phyloP scores from a whole-genome alignment of 2,797 vertebrate genomes.

The Natrix natrix region DNA sequence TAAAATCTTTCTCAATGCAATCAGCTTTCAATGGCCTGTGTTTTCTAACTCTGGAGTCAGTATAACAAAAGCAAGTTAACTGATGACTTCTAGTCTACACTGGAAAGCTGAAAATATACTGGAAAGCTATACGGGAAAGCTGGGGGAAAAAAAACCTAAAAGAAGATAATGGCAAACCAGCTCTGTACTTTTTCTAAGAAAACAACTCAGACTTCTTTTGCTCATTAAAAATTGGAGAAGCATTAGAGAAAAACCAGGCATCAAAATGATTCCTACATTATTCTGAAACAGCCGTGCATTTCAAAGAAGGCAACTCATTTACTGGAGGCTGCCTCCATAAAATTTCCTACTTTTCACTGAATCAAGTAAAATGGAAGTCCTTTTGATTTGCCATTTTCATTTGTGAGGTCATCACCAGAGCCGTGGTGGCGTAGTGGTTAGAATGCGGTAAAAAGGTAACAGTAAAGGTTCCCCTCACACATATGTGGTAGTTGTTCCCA shows the following conservation, averaged over 20 bases:
- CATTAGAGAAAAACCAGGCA: background rate
- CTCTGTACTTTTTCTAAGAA: background rate
- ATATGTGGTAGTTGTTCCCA: too few species aligned
- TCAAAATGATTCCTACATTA: constrained; percentile 3
- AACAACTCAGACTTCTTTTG: background rate
- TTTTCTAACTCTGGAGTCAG: background rate
- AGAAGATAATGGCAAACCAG: background rate
- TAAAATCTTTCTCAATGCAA: background rate
- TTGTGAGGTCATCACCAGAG: background rate
- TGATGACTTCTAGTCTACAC: background rate
- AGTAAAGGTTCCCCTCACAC: too few species aligned
- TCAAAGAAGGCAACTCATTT: constrained; percentile 4
- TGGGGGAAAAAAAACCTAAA: background rate
- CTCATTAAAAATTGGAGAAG: background rate
- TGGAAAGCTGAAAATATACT: background rate
- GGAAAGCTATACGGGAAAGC: background rate
- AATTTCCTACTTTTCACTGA: background rate
- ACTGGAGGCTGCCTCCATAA: background rate
- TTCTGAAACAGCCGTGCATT: constrained; percentile 28
- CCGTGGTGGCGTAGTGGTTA: too few species aligned
- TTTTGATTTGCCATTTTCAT: background rate
- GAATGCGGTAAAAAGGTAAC: too few species aligned
- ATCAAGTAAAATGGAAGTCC: constrained; percentile 19
- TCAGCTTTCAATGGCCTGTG: background rate
- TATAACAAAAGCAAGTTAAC: background rate